Conservation (phyloP, 2,797 vertebrate species). For the Sarcoramphus papa region DNA sequence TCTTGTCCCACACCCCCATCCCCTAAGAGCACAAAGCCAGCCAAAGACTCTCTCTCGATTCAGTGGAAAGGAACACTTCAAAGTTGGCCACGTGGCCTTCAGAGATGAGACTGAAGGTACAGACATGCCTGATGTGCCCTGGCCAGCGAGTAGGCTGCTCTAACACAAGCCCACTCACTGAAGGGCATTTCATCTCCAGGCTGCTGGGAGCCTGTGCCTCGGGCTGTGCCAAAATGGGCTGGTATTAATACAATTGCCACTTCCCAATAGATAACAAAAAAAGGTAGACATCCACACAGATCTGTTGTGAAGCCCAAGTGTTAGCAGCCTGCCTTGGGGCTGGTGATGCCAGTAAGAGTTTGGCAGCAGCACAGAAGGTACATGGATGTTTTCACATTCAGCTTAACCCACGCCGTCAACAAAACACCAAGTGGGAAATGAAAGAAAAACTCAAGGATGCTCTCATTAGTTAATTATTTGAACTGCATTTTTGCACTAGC, state of each 20-base stretch:
- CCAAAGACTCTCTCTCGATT: background rate
- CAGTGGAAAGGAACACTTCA: background rate
- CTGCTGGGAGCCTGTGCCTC: background rate
- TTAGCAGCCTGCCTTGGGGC: background rate
- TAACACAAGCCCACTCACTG: background rate
- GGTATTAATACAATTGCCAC: background rate
- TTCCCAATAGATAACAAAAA: background rate
- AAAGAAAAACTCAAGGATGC: background rate
- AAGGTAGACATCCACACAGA: background rate
- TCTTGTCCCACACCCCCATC: background rate
- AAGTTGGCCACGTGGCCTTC: fast-evolving
- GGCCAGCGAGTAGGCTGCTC: background rate
- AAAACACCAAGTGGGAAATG: background rate
- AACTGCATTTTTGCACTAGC: background rate
- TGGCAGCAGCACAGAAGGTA: background rate
- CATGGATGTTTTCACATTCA: background rate
- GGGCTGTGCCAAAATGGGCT: background rate
- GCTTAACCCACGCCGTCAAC: background rate
- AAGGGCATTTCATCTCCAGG: background rate
- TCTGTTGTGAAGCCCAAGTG: background rate
- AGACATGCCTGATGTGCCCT: background rate
- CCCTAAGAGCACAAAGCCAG: background rate
- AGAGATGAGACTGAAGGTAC: background rate
- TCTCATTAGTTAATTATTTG: background rate
- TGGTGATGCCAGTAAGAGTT: background rate